Percentiles rank a stretch among this genome's conserved stretches.
These are phyloP conservation scores for Lasioglossum morio DNA, from an alignment of 2,888 invertebrate genomes.

Conservation along the genomic window DNA sequence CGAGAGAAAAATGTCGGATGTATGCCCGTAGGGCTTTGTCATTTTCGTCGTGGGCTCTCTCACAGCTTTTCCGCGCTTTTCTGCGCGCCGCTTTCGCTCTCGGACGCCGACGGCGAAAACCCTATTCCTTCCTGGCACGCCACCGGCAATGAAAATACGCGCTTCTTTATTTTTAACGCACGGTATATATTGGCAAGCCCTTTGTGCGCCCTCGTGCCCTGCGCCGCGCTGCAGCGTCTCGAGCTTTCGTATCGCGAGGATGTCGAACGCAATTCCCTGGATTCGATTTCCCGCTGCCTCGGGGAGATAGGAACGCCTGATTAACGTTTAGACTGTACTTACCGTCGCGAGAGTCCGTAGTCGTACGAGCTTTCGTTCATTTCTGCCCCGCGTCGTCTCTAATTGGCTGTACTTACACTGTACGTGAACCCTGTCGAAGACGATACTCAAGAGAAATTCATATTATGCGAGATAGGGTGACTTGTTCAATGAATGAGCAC, in stretches of 20 bases:
- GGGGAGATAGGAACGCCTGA: background rate
- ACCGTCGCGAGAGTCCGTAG: background rate
- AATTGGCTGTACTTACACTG: background rate
- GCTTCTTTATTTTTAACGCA: slow-evolving; percentile 63
- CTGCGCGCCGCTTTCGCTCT: slow-evolving; percentile 56
- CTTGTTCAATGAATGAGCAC: background rate
- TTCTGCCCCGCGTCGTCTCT: background rate
- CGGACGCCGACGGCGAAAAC: slow-evolving; percentile 47
- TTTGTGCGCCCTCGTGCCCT: slow-evolving; percentile 37
- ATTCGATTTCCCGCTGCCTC: slow-evolving; percentile 27
- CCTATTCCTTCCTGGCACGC: slow-evolving; percentile 49
- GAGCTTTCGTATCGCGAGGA: background rate
- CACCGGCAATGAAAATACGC: slow-evolving; percentile 68
- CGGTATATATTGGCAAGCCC: slow-evolving; percentile 55
- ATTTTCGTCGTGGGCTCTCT: slow-evolving; percentile 76
- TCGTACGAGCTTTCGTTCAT: background rate
- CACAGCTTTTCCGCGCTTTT: slow-evolving; percentile 69
- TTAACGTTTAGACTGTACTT: background rate
- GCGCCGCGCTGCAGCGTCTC: background rate
- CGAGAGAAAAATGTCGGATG: slow-evolving; percentile 72
- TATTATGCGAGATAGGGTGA: background rate
- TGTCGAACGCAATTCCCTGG: background rate
- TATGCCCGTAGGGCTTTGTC: slow-evolving; percentile 78
- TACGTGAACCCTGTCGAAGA: background rate
- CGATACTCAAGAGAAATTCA: background rate